Evolutionary conservation across 2,113 vertebrate genomes (phyloP).

Genomic region (Azemiops feae): DNA sequence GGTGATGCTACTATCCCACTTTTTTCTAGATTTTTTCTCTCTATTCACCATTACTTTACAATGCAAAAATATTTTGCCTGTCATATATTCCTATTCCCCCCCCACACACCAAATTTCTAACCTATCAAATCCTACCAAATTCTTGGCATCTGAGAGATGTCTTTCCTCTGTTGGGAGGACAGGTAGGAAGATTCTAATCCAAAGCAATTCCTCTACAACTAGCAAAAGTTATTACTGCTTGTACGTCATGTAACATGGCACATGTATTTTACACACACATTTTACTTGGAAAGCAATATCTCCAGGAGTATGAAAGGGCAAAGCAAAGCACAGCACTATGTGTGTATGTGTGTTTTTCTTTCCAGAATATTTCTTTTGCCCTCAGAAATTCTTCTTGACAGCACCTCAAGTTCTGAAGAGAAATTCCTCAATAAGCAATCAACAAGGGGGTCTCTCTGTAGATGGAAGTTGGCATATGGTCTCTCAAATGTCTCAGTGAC

Average conservation of each 20-base stretch:
- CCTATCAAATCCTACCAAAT: not conserved
- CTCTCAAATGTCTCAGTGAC: slow-evolving; percentile 82
- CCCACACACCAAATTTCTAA: not conserved
- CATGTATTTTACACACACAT: not conserved
- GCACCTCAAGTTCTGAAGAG: slow-evolving; percentile 42
- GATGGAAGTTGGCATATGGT: slow-evolving; percentile 84
- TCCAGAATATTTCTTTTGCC: slow-evolving; percentile 43
- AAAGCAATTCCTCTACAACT: not conserved
- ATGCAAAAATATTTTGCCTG: not conserved
- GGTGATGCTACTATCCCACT: no score
- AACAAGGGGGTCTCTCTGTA: slow-evolving; percentile 67
- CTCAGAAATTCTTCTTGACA: slow-evolving; percentile 56
- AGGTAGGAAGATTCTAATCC: not conserved
- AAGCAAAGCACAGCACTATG: not conserved
- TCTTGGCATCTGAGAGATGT: not conserved
- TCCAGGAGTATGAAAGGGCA: not conserved
- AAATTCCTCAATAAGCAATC: slow-evolving; percentile 60
- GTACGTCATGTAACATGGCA: not conserved
- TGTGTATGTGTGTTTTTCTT: slow-evolving; percentile 35
- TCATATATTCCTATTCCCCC: not conserved
- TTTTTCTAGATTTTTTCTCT: not conserved
- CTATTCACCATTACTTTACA: not conserved
- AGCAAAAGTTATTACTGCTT: not conserved
- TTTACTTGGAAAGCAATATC: not conserved
- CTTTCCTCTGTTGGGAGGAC: not conserved